A percentile compares a stretch with the other conserved stretches of the same genome.
phyloP scores from a whole-genome alignment of 2,797 vertebrate genomes.

The Brachymystax lenok region DNA sequence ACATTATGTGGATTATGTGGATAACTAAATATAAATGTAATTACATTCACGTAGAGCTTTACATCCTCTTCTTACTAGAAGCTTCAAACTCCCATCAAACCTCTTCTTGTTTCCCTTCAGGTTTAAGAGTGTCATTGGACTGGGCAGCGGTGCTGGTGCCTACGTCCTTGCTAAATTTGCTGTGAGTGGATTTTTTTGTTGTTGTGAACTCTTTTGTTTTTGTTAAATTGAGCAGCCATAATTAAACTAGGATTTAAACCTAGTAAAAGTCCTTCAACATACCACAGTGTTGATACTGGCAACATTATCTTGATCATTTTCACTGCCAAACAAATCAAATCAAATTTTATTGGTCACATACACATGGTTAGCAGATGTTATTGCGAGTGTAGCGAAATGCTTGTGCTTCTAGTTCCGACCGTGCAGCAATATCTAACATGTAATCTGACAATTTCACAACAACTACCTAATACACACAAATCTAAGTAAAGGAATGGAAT shows the following conservation, averaged over 20 bases:
- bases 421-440: too few species aligned
- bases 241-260: constrained; percentile 28
- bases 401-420: too few species aligned
- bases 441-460: too few species aligned
- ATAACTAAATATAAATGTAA: too few species aligned
- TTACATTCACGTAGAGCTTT: too few species aligned
- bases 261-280: neutral
- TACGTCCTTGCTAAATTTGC: constrained; percentile 91
- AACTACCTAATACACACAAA: too few species aligned
- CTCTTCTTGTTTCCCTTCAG: constrained; percentile 61
- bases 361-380: too few species aligned
- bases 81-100: neutral
- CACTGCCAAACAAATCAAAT: neutral
- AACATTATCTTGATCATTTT: neutral
- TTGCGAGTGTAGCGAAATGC: too few species aligned
- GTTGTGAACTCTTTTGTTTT: neutral
- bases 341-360: neutral
- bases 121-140: constrained; percentile 85
- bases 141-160: constrained; percentile 93
- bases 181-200: constrained; percentile 76
- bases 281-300: neutral
- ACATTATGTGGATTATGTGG: too few species aligned
- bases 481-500: too few species aligned
- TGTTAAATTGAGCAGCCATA: constrained; percentile 1
- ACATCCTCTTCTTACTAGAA: too few species aligned